Conservation (phyloP, 2,113 vertebrate species). For the Eolophus roseicapilla region DNA sequence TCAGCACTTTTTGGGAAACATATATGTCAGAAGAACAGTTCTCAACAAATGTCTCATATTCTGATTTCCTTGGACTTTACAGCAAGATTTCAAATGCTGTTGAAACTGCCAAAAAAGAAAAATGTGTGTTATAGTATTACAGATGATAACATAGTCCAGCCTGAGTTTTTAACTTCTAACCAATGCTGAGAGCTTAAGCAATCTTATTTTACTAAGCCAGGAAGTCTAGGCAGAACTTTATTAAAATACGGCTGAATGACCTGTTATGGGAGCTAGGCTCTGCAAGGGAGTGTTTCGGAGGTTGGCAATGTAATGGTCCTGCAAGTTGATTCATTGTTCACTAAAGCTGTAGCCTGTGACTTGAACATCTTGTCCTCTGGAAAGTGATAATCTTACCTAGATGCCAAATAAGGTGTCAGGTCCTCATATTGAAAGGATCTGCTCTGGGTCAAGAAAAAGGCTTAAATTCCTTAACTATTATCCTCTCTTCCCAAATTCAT, state of each 20-base stretch:
- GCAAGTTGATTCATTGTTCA: not conserved
- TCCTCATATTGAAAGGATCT: not conserved
- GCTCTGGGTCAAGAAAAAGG: not conserved
- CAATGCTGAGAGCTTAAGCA: slow-evolving; percentile 51
- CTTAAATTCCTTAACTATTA: not conserved
- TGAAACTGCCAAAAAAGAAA: slow-evolving; percentile 60
- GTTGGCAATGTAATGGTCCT: not conserved
- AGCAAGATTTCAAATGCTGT: slow-evolving; percentile 50
- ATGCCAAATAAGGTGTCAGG: not conserved
- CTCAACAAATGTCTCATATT: slow-evolving; percentile 67
- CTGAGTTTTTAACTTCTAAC: slow-evolving; percentile 54
- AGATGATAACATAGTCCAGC: slow-evolving; percentile 62
- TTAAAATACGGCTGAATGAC: slow-evolving; percentile 19
- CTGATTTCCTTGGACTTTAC: slow-evolving; percentile 74
- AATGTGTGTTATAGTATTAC: slow-evolving; percentile 68
- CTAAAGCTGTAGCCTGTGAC: not conserved
- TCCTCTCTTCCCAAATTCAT: not conserved
- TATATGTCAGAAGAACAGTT: slow-evolving; percentile 68
- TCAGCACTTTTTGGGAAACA: slow-evolving; percentile 60
- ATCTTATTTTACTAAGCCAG: slow-evolving; percentile 38
- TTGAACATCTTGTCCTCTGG: not conserved
- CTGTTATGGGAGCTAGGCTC: not conserved
- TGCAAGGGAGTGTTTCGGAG: not conserved
- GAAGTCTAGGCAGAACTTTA: slow-evolving; percentile 34
- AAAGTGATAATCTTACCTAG: not conserved